These are phyloP conservation scores for Julus scanicus DNA, from an alignment of 2,888 invertebrate genomes.

Conservation along the genomic window DNA sequence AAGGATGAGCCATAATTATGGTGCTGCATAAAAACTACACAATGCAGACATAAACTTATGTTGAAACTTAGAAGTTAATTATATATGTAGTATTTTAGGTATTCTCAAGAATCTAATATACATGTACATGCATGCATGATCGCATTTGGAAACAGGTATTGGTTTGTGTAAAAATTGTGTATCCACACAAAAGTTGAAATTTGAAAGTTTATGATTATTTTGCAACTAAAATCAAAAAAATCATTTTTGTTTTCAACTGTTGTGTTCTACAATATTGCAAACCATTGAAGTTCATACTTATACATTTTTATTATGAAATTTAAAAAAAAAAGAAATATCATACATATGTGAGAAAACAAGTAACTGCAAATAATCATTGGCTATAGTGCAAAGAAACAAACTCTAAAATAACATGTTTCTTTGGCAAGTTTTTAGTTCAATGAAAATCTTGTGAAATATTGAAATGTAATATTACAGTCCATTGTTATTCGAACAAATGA, in stretches of 20 bases:
- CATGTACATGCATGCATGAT: not conserved
- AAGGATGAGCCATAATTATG: not conserved
- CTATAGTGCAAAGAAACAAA: too few species aligned
- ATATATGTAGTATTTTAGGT: not conserved
- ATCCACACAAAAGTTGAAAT: not conserved
- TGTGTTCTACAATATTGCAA: too few species aligned
- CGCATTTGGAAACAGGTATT: not conserved
- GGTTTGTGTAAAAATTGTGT: not conserved
- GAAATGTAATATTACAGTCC: not conserved
- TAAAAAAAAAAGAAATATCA: too few species aligned
- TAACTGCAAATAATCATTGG: too few species aligned
- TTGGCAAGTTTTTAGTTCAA: not conserved
- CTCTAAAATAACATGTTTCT: too few species aligned
- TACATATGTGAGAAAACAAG: too few species aligned
- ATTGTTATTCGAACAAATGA: conserved; percentile 2
- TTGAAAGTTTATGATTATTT: too few species aligned
- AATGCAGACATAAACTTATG: not conserved
- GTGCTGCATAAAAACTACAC: not conserved
- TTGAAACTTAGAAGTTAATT: not conserved
- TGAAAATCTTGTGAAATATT: not conserved
- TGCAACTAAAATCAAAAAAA: too few species aligned
- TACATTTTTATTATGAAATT: too few species aligned
- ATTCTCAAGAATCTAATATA: not conserved
- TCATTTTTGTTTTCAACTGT: too few species aligned
- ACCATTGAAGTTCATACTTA: too few species aligned